Conservation (phyloP, 92 coral and sea anemone species). For the Bergia puertoricense region DNA sequence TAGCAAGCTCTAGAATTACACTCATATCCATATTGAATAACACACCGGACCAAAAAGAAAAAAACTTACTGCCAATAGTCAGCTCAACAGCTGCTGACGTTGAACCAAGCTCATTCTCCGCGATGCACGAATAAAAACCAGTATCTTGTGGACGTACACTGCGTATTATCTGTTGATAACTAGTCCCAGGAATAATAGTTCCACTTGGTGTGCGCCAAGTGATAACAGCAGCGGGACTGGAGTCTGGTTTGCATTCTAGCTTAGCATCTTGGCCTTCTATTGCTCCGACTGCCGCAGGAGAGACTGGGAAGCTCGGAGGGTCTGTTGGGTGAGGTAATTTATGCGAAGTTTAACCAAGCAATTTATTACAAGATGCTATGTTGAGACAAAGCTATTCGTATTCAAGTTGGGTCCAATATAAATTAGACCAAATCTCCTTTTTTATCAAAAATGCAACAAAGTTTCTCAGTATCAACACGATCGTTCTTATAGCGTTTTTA, state of each 20-base stretch:
- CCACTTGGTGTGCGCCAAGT: conserved; percentile 79
- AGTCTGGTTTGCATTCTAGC: conserved; percentile 78
- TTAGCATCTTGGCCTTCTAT: conserved; percentile 74
- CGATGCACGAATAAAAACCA: conserved; percentile 76
- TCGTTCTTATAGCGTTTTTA: too few relatives aligned
- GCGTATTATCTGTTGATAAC: conserved; percentile 56
- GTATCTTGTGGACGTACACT: conserved; percentile 59
- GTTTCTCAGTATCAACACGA: too few relatives aligned
- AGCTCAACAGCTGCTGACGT: conserved; percentile 52
- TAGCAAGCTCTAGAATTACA: too few relatives aligned
- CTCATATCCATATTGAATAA: neutral
- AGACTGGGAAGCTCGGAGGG: conserved; percentile 71
- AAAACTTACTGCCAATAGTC: conserved; percentile 69
- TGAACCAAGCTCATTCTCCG: conserved; percentile 68
- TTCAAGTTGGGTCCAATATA: too few relatives aligned
- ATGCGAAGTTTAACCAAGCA: neutral
- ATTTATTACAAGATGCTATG: too few relatives aligned
- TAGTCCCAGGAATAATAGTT: conserved; percentile 59
- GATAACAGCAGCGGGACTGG: conserved; percentile 78
- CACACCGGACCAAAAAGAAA: neutral
- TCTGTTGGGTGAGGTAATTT: conserved; percentile 41
- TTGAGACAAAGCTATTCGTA: too few relatives aligned
- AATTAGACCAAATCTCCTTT: too few relatives aligned
- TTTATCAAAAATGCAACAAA: too few relatives aligned
- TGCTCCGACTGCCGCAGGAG: conserved; percentile 67